Base-by-base conservation (phyloP, 2,797 vertebrate species). In the Pelochelys cantorii region DNA sequence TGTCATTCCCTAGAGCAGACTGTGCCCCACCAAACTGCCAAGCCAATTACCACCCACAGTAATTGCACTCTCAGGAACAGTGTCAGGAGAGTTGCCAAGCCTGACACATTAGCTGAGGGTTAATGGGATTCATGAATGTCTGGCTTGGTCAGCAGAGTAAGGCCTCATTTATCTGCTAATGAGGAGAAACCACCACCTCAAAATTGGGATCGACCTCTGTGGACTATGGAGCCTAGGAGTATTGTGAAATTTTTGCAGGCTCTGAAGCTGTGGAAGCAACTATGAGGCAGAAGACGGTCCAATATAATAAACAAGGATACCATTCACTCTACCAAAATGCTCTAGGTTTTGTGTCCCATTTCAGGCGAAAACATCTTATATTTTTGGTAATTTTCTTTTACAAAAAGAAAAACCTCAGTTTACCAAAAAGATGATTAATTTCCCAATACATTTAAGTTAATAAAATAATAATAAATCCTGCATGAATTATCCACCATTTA, bases 361-460 rank as follows among this genome's bases (percentile, higher is more conserved):
- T 91, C 80, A 80, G 82, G 95, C 56, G 10, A 86, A 84, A 92
- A 79, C 17, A 93, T 89, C 89, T 90, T 42, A 90, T 96, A 93
- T 93, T 91, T 93, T 97, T 95, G 13, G n/a, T 77, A 27, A 18
- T 20, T 53, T 23, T 90, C 7, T 83, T 93, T 97, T 94, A 90
- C 96, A 90, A 48, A 77, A 77, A 91, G 88, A 95, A 96, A 97
- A 93, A 90, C 94, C 92, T 81, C 90, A 93, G 95, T 93, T 90
- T 85, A 94, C 75, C 86, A 92, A 95, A 94, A n/a, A 80, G 79
- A 87, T 96, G 95, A 96, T 96, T 96, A 96, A 96, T 96, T 95
- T 95, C 92, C 91, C 95, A 93, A 29, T 77, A 77, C 12, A 77
- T 27, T 77, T 93, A 86, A 92, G 95, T 92, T 83, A 42, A 92